These are phyloP conservation scores for Papilio demoleus DNA, from an alignment of 2,888 invertebrate species.

Conservation along the genomic window DNA sequence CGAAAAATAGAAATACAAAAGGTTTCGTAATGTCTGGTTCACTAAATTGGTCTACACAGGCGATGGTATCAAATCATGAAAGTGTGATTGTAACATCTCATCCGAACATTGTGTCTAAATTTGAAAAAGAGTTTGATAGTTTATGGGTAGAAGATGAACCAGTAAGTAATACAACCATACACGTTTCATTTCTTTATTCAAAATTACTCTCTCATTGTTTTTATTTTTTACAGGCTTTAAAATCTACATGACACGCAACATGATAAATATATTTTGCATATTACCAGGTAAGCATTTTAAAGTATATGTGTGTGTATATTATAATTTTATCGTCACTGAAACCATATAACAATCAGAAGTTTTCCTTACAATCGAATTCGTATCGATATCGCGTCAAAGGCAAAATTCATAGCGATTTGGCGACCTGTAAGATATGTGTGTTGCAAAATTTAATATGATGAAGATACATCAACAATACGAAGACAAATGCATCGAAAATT, in stretches of 20 bases:
- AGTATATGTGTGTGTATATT: too few relatives aligned
- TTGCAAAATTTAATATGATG: too few relatives aligned
- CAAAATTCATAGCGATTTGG: too few relatives aligned
- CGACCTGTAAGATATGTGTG: too few relatives aligned
- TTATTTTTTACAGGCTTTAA: slow-evolving; percentile 60
- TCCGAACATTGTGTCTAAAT: slow-evolving; percentile 78
- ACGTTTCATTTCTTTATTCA: slow-evolving; percentile 44
- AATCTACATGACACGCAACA: slow-evolving; percentile 46
- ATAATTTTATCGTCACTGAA: too few relatives aligned
- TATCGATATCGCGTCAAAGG: too few relatives aligned
- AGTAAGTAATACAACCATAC: slow-evolving; percentile 53
- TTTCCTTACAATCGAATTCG: too few relatives aligned
- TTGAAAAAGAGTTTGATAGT: slow-evolving; percentile 84
- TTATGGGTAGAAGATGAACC: slow-evolving; percentile 83
- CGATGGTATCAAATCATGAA: slow-evolving; percentile 88
- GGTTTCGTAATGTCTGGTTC: slow-evolving; percentile 87
- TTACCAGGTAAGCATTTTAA: neutral
- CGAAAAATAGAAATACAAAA: slow-evolving; percentile 60
- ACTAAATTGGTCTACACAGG: slow-evolving; percentile 90
- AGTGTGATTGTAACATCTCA: slow-evolving; percentile 87
- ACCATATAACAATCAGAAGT: too few relatives aligned
- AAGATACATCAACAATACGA: too few relatives aligned
- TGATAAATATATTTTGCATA: slow-evolving; percentile 12
- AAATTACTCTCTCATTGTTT: too few relatives aligned
- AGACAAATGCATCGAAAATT: neutral